Base-by-base conservation (phyloP, 2,113 vertebrate genomes). In the Rana temporaria region DNA sequence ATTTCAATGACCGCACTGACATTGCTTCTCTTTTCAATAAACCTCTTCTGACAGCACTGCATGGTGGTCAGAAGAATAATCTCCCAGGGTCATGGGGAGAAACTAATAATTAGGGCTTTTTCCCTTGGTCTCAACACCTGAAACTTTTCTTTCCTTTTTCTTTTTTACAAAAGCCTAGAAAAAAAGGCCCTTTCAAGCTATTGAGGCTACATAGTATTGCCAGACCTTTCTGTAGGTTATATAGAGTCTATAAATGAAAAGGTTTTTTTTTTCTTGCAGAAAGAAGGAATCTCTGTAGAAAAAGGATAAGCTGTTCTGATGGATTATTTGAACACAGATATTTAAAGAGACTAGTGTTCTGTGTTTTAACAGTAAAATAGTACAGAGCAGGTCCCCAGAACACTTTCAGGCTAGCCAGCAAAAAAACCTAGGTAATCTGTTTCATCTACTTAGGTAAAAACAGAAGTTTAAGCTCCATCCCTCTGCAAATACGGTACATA, bases 91-190 rank as follows among this genome's bases (percentile, higher is more conserved):
- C 74, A 64, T 77, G 24, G 74, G 20, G 60, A 77, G 74, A 77
- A 60, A 77, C 53, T 77, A 77, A 77, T 65, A 77, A 77, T 77
- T 65, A 77, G 60, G 74, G 38, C 3, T 65, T 77, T 77, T 19
- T 48, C 34, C 60, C 24, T 19, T 26, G 16, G 1, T 52, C 42
- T 42, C 4, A n/a, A 60, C 19, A 15, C 17, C 17, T 73, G 17
- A 30, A 30, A 32, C 18, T 72, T 72, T 72, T 38, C 9, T 73
- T 73, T 56, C 30, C 16, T 17, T 55, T 56, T 73, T 59, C 71
- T 22, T 42, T 30, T 11, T 60, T 57, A 42, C 32, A 62, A 62
- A 42, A 30, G 16, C 12, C 6, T 15, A 74, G 67, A 26, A 57
- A 7, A 14, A 72, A 56, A 34, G 11, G 7, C 19, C 18, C 38